Evolutionary conservation across 2,113 vertebrate species (phyloP), one percentile per base, ranked within the genome.

Genomic region (Cephalopterus ornatus): DNA sequence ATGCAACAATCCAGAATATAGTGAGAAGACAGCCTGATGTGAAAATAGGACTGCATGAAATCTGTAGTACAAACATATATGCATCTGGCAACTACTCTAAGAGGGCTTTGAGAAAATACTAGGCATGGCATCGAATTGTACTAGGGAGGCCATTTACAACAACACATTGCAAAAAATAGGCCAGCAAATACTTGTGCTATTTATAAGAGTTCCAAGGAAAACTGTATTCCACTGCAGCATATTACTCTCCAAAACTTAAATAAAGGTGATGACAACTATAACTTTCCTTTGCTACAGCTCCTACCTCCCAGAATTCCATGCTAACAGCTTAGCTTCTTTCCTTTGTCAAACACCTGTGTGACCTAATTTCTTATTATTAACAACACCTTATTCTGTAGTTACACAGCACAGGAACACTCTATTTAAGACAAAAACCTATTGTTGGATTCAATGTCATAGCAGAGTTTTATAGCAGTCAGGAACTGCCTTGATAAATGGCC

Each of bases 401-500:
- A 39, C 22, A 61, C 49, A 91, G 71, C 76, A 84, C 70, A 96
- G 65, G 79, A 97, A 96, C 91, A 87, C 65, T 97, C 68, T 97
- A 39, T 96, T 97, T 97, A 97, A 97, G 94, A 97, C 95, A 97
- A 95, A 97, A 97, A 66, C 32, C 41, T 89, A 95, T 90, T 93
- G 91, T 95, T 98, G 93, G 96, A 97, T 97, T 97, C 96, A 96
- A 6, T 98, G 97, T 98, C 97, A 98, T 49, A 39, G 93, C 50
- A 50, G 73, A 97, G 86, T 97, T 97, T 98, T 97, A 96, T 30
- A 96, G 93, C 83, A 95, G 88, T 97, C 96, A 98, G 95, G 93
- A 97, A 98, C 66, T 95, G 93, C 93, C 93, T 97, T 98, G 98
- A 98, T 98, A 98, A 98, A 98, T 97, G 95, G 86, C 93, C 92